phyloP scores from a whole-genome alignment of 2,797 vertebrate genomes.

The Euthynnus affinis region DNA sequence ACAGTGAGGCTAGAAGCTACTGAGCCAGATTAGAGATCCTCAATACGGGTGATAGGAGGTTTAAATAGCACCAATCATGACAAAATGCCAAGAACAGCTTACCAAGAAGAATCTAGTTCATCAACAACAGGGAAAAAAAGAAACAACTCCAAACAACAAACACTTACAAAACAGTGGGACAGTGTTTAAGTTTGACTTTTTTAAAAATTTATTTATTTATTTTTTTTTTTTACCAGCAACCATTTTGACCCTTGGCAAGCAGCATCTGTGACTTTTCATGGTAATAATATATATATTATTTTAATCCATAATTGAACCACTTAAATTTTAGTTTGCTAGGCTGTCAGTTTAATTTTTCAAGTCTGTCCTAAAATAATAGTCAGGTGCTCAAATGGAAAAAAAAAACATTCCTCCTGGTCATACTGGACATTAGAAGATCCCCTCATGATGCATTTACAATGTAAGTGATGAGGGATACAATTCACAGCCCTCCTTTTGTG shows the following conservation, averaged over 20 bases:
- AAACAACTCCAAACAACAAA: neutral
- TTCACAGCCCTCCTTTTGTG: no score
- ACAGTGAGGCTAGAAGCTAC: conserved; percentile 25
- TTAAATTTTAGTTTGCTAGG: no score
- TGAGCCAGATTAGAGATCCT: conserved; percentile 57
- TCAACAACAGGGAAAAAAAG: conserved; percentile 29
- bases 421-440: no score
- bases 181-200: neutral
- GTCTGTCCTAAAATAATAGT: no score
- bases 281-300: no score
- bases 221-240: neutral
- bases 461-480: no score
- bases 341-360: no score
- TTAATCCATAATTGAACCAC: no score
- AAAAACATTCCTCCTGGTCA: no score
- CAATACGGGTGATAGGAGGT: conserved; percentile 31
- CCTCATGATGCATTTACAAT: no score
- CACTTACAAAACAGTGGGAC: neutral
- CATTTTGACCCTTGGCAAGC: neutral
- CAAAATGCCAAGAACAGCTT: conserved; percentile 56
- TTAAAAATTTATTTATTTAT: no score
- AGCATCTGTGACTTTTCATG: neutral
- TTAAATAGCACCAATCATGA: conserved; percentile 63
- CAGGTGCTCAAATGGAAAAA: no score
- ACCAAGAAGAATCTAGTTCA: conserved; percentile 38